Conservation (phyloP, 1,140 invertebrate species). For the Protaetia brevitarsis region DNA sequence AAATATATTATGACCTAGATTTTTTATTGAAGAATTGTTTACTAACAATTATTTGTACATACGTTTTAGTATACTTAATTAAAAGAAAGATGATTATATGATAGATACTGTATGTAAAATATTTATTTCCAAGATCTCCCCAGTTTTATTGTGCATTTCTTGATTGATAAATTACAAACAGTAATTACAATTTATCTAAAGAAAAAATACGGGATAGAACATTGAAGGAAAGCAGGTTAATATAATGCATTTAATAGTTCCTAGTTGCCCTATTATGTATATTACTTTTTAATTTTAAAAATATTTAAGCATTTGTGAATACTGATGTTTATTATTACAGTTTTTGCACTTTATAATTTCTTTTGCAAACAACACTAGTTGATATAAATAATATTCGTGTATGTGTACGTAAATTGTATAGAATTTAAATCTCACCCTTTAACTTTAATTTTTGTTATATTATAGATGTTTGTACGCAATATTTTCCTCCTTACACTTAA, state of each 20-base stretch:
- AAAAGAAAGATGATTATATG: neutral
- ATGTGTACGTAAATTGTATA: neutral
- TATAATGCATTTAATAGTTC: slow-evolving; percentile 18
- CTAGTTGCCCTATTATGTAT: slow-evolving; percentile 11
- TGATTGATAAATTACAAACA: neutral
- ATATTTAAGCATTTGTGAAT: neutral
- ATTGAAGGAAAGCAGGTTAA: neutral
- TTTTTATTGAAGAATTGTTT: slow-evolving; percentile 21
- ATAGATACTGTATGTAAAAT: neutral
- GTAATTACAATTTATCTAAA: no score
- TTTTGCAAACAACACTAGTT: neutral
- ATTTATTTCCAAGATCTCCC: slow-evolving; percentile 16
- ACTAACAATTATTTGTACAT: slow-evolving; percentile 25
- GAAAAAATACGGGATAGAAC: neutral
- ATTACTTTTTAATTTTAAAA: neutral
- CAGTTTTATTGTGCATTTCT: slow-evolving; percentile 9
- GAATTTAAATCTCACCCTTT: neutral
- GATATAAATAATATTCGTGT: neutral
- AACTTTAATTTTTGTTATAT: neutral
- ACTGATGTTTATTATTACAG: neutral
- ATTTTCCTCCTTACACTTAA: neutral
- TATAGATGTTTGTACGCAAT: neutral
- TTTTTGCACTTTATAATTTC: neutral
- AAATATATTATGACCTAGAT: neutral
- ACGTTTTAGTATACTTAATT: slow-evolving; percentile 27